These are phyloP conservation scores for Steatornis caripensis DNA, from an alignment of 2,113 vertebrate genomes.

Conservation along the genomic window DNA sequence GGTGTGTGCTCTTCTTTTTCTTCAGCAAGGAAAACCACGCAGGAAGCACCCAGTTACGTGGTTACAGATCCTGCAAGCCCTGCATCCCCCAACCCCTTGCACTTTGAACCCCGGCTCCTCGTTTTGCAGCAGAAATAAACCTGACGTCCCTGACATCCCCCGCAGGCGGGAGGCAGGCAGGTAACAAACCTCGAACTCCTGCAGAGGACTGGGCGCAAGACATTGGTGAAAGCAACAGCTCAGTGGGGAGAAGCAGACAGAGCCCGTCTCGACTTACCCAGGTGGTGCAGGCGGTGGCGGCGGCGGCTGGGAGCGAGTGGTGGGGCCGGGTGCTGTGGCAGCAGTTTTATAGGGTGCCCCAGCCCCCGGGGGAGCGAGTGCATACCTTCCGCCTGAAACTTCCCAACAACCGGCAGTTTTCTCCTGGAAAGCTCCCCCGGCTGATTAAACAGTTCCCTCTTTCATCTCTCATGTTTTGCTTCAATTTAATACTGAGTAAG, in stretches of 20 bases:
- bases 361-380: not conserved
- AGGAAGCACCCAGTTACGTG: not conserved
- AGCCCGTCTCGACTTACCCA: not conserved
- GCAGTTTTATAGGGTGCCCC: constrained; percentile 33
- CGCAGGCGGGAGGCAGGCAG: not conserved
- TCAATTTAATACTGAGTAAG: constrained; percentile 46
- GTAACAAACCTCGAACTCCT: not conserved
- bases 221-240: not conserved
- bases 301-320: not conserved
- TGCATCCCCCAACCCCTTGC: not conserved
- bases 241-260: not conserved
- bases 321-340: accelerated
- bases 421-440: not conserved
- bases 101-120: not conserved
- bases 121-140: not conserved
- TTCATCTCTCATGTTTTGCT: constrained; percentile 51
- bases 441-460: constrained; percentile 40
- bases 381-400: not conserved
- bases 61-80: not conserved
- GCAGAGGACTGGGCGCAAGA: not conserved
- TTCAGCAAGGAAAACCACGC: not conserved
- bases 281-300: not conserved
- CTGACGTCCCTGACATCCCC: not conserved
- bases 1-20: not conserved
- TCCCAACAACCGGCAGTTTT: not conserved